phyloP scores from a whole-genome alignment of 2,797 vertebrate species.

The Sebastiscus tertius region DNA sequence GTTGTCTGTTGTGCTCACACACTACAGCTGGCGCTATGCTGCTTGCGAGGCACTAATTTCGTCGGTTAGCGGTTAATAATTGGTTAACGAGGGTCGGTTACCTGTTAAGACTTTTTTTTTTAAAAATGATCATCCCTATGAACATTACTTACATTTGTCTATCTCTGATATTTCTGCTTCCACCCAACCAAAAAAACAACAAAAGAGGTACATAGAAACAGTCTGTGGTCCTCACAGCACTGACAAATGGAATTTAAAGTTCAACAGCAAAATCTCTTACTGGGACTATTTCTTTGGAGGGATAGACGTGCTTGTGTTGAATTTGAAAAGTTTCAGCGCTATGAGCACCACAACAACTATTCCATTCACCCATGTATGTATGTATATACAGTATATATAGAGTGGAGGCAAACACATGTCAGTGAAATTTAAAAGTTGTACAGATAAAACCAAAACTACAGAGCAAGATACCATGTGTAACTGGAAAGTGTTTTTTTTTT shows the following conservation, averaged over 20 bases:
- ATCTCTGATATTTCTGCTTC: not conserved
- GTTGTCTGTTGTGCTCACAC: too few relatives aligned
- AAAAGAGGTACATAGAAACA: not conserved
- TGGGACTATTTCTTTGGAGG: not conserved
- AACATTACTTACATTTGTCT: not conserved
- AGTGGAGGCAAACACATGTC: too few relatives aligned
- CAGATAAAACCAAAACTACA: not conserved
- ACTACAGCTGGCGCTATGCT: too few relatives aligned
- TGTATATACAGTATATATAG: too few relatives aligned
- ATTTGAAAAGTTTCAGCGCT: not conserved
- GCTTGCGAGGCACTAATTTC: too few relatives aligned
- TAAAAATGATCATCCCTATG: too few relatives aligned
- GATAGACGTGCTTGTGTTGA: not conserved
- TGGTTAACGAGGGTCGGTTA: rapidly evolving
- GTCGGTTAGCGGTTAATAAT: too few relatives aligned
- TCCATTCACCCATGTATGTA: not conserved
- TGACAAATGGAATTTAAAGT: not conserved
- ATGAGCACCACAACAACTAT: not conserved
- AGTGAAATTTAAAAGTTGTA: not conserved
- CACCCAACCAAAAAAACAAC: not conserved
- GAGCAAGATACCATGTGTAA: not conserved
- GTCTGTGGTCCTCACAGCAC: not conserved
- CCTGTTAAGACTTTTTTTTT: rapidly evolving
- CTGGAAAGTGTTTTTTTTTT: not conserved
- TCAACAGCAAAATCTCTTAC: not conserved